Base-by-base conservation (phyloP, 2,888 invertebrate genomes). In the Apotomis capreana region DNA sequence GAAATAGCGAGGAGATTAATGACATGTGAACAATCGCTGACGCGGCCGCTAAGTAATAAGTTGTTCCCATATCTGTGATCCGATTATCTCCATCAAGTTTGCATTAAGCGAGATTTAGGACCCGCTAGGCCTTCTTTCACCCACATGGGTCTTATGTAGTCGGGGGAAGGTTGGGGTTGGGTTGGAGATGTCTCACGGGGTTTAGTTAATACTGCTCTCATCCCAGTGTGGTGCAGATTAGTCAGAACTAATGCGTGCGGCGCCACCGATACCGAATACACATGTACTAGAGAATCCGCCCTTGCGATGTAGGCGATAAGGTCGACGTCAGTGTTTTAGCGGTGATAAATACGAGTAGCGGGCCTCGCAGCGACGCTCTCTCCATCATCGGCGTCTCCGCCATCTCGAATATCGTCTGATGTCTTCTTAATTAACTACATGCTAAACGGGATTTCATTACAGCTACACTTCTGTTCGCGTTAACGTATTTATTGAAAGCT, bases 51-150 rank as follows among this genome's bases (percentile, higher is more conserved):
- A 64, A 70, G 69, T 64, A 63, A 71, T 71, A 67, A 61, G 65
- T 71, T 67, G 65, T 59, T 65, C 65, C 57, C 70, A 57, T 60
- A 61, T 61, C 65, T 67, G 46, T 61, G 61, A 67, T 67, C 67
- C 67, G 70, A 71, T 67, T 71, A 67, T 57, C 67, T 71, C 70
- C 67, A 67, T 71, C 67, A 71, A 67, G 67, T 67, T 54, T 65
- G 65, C 70, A 70, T 70, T 71, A 60, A 60, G 63, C 44, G 54
- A 69, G 69, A 69, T 69, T 69, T 57, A 57, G 58, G 58, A 37
- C 13, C 57, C 49, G 12, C 57, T 37, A 49, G 26, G 55, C 37
- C 54, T 49, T 55, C 46, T 40, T 58, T 63, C 37, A n/a, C 36
- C 8, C 37, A 36, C 61, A 12, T 26, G 8, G 40, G 49, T 49